These are phyloP conservation scores for Antrozous pallidus DNA, from an alignment of 2,797 vertebrate genomes.

Conservation along the genomic window DNA sequence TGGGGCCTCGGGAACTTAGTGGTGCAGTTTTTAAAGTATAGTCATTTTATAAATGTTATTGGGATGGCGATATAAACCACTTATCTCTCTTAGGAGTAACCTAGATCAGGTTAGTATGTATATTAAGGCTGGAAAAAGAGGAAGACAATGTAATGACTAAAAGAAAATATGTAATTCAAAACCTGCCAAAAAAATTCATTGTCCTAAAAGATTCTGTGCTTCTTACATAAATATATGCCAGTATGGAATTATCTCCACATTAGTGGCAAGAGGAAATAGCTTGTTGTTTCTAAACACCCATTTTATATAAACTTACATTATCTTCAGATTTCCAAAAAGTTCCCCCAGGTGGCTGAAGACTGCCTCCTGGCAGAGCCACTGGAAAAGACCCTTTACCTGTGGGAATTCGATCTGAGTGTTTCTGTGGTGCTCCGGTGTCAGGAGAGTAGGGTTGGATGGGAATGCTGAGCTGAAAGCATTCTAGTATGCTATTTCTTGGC, in stretches of 20 bases:
- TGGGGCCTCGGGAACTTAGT: not conserved
- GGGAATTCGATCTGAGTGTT: conserved; percentile 70
- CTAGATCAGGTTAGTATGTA: not conserved
- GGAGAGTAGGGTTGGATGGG: conserved; percentile 1
- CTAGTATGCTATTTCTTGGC: conserved; percentile 45
- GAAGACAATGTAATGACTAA: not conserved
- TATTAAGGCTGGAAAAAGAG: not conserved
- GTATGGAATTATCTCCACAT: not conserved
- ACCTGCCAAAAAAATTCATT: not conserved
- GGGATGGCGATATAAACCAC: not conserved
- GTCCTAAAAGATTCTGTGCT: not conserved
- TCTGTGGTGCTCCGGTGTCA: conserved; percentile 59
- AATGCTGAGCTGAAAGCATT: conserved; percentile 37
- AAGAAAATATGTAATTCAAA: not conserved
- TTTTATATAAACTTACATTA: not conserved
- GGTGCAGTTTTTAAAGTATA: not conserved
- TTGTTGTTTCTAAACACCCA: conserved; percentile 38
- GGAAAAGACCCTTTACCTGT: conserved; percentile 58
- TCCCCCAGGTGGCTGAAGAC: conserved; percentile 10
- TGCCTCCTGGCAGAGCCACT: not conserved
- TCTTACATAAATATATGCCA: not conserved
- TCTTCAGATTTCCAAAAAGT: conserved; percentile 40
- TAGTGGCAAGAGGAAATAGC: not conserved
- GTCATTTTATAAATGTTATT: not conserved
- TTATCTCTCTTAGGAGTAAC: conserved; percentile 26